Conservation (phyloP, 2,113 vertebrate genomes). For the Eupsittula cactorum region DNA sequence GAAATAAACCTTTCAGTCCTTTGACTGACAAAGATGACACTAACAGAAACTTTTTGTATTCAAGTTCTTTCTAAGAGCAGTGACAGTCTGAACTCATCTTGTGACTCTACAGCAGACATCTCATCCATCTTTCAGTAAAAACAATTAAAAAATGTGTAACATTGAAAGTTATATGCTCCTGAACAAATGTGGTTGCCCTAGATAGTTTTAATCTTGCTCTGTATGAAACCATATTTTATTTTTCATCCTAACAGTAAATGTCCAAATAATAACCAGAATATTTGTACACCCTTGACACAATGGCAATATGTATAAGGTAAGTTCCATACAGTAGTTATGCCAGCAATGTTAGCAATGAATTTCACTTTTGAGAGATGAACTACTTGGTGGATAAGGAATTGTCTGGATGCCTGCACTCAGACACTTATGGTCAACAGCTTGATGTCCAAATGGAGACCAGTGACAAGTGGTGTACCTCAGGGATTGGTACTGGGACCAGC, state of each 20-base stretch:
- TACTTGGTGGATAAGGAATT: neutral
- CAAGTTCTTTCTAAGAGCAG: neutral
- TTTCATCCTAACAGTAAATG: neutral
- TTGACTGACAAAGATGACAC: neutral
- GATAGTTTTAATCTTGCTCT: neutral
- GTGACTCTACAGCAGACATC: neutral
- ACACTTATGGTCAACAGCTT: neutral
- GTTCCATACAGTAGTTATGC: neutral
- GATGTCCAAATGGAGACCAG: neutral
- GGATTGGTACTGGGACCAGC: neutral
- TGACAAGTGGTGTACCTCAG: neutral
- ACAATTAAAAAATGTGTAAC: neutral
- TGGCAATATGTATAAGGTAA: neutral
- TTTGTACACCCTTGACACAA: neutral
- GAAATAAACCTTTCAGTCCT: neutral
- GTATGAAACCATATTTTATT: neutral
- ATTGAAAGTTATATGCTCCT: neutral
- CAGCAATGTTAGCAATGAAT: neutral
- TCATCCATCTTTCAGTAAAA: neutral
- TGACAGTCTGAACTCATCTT: neutral
- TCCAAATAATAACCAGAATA: neutral
- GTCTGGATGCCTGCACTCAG: neutral
- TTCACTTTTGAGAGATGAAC: neutral
- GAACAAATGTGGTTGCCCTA: neutral
- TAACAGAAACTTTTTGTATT: constrained; percentile 6